Conservation (phyloP, 2,113 vertebrate species). For the Nibea albiflora region DNA sequence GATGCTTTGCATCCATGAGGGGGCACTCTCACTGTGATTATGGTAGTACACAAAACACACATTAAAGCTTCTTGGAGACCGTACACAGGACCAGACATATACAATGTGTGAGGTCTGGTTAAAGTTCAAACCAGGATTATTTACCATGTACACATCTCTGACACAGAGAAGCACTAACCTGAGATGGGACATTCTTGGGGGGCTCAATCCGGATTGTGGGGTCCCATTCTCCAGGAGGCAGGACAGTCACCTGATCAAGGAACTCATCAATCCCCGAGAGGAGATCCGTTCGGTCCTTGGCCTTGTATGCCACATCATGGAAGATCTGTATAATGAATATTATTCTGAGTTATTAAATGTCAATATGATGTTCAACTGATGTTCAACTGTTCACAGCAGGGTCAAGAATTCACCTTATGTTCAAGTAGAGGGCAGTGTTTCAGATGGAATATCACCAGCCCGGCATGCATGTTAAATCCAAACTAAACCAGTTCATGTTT, state of each 20-base stretch:
- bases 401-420: neutral
- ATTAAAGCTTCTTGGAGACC: neutral
- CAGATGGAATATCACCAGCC: neutral
- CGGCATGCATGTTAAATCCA: neutral
- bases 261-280: constrained; percentile 97
- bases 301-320: constrained; percentile 97
- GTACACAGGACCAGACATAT: neutral
- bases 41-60: neutral
- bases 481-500: neutral
- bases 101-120: neutral
- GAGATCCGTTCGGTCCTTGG: constrained; percentile 94
- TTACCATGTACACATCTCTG: neutral
- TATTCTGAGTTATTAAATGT: neutral
- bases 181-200: constrained; percentile 95
- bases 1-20: constrained; percentile 11
- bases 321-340: constrained; percentile 86
- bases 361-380: neutral
- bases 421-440: neutral
- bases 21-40: constrained; percentile 39
- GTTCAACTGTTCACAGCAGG: neutral
- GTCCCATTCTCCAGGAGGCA: constrained; percentile 97
- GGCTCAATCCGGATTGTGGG: constrained; percentile 97
- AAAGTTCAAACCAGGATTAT: neutral
- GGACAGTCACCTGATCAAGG: constrained; percentile 96
- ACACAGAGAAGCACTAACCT: constrained; percentile 81